Evolutionary conservation across 2,797 vertebrate genomes (phyloP), one percentile per base, ranked within the genome.

Genomic region (Lophotriccus pileatus): DNA sequence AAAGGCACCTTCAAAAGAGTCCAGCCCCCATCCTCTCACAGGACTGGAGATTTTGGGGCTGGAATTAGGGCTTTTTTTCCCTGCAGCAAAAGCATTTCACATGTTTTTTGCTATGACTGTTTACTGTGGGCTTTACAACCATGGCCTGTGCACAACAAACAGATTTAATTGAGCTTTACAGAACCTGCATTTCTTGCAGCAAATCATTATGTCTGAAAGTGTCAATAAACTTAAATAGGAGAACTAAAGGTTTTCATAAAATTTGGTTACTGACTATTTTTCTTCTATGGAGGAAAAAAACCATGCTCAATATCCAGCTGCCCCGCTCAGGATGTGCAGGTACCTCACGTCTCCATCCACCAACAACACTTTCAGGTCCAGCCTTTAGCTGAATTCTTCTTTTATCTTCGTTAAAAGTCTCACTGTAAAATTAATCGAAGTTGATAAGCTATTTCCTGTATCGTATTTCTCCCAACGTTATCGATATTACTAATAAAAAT

Each of bases 401-500:
- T 92, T 85, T 85, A 66, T 52, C 58, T 70, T 87, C 1, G 16
- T 87, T 95, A 87, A 87, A 87, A 80, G 14, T 21, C 10, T 12
- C 75, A 18, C 79, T 32, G 34, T 78, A 90, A 88, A 96, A 95
- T 85, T 83, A 93, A 95, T 78, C 4, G 3, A 70, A 87, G 87
- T 27, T 14, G 87, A 87, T 96, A 87, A 66, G 84, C 77, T 68
- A 37, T 83, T 96, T 95, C 94, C 94, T 90, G 93, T 75, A 77
- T 95, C 8, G 0, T 91, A 94, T 96, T 91, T 94, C 96, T 94
- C 72, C 83, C 69, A 81, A 81, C 3, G 7, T 93, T 97, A 96
- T 93, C 93, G 52, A 94, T 96, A 94, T 87, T 89, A 79, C 79
- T 94, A 91, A 96, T 95, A 95, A 94, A 95, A 95, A 62, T 32